Evolutionary conservation across 2,888 invertebrate genomes (phyloP).

Genomic region (Chrysolina oricalcia): DNA sequence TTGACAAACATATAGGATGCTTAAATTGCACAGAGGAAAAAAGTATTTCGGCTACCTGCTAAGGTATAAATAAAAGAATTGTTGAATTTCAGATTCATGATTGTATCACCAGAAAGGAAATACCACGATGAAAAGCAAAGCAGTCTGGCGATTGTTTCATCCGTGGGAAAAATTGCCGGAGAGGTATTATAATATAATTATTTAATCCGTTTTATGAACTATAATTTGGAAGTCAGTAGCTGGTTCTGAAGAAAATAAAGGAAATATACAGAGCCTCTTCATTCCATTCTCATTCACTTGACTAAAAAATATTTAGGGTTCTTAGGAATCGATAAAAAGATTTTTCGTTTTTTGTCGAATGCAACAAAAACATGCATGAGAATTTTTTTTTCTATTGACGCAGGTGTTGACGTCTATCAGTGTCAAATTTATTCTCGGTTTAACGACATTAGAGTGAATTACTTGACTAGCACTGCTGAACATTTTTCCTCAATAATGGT

Average conservation of each 20-base stretch:
- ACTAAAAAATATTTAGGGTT: no score
- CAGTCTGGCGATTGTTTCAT: conserved; percentile 36
- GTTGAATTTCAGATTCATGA: conserved; percentile 21
- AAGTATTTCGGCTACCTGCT: conserved; percentile 18
- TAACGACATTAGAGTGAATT: no score
- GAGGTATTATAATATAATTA: conserved; percentile 38
- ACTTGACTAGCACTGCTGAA: no score
- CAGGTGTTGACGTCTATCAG: no score
- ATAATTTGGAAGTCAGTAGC: conserved; percentile 30
- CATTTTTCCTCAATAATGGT: no score
- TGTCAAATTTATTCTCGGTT: no score
- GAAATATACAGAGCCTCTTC: background rate
- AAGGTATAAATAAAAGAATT: conserved; percentile 26
- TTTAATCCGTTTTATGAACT: conserved; percentile 30
- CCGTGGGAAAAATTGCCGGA: conserved; percentile 37
- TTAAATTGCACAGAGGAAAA: conserved; percentile 7
- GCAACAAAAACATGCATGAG: no score
- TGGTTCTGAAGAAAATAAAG: conserved; percentile 22
- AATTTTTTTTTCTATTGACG: no score
- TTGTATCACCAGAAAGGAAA: conserved; percentile 33
- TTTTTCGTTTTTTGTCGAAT: no score
- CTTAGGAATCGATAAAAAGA: no score
- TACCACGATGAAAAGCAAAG: conserved; percentile 20
- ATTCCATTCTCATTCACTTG: no score
- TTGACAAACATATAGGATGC: background rate